phyloP scores from a whole-genome alignment of 92 coral and sea anemone genomes.

The Porites divaricata region DNA sequence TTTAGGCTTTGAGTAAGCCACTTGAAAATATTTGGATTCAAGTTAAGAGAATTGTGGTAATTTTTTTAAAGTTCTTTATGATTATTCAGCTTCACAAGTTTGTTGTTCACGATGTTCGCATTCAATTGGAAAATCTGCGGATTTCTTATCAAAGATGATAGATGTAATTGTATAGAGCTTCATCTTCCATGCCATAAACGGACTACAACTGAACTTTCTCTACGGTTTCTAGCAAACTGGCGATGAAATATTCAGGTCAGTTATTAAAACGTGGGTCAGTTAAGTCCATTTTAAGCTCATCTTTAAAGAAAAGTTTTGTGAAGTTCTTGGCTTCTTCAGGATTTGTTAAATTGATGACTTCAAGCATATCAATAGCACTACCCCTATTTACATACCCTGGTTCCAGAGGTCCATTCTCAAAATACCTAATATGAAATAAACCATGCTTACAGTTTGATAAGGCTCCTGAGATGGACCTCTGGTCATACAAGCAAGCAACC shows the following conservation, averaged over 20 bases:
- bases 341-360: conserved; percentile 26
- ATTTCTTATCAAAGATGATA: background rate
- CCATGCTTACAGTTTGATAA: too few species aligned
- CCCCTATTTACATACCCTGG: conserved; percentile 11
- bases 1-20: conserved; percentile 19
- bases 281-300: conserved; percentile 29
- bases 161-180: background rate
- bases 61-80: background rate
- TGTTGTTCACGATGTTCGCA: background rate
- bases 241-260: conserved; percentile 10
- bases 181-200: conserved; percentile 30
- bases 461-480: too few species aligned
- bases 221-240: conserved; percentile 18
- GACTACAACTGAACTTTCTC: conserved; percentile 6
- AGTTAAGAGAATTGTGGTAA: background rate
- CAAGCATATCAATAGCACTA: conserved; percentile 8
- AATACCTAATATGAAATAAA: too few species aligned
- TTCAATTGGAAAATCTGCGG: background rate
- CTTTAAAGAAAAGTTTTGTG: conserved; percentile 27
- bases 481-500: too few species aligned
- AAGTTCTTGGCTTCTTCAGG: conserved; percentile 31
- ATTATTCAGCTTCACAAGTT: background rate
- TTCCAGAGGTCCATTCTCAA: too few species aligned
- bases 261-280: conserved; percentile 21
- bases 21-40: conserved; percentile 12